Base-by-base conservation (phyloP, 92 coral and sea anemone genomes). In the Micromussa lordhowensis region DNA sequence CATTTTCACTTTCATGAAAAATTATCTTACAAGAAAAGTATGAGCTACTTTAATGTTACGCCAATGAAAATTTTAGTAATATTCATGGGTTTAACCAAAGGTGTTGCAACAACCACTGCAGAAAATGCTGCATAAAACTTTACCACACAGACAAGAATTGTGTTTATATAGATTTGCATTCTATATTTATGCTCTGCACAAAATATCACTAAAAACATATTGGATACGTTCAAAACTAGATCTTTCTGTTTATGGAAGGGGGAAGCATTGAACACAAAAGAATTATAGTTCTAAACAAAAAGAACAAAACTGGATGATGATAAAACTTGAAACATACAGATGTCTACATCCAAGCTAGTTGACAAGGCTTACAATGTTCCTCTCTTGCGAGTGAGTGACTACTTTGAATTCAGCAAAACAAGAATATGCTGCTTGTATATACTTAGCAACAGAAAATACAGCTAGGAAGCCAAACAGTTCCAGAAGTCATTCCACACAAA, bases 261-360 rank as follows among this genome's bases (percentile, higher is more conserved):
- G 59, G 59, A 86, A 63, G 77, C 77, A 86, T 36, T 63, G 68
- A 86, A 30, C 40, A 77, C 53, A 68, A 77, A 76, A 66, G 83
- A 78, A 77, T 54, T 74, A 75, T 77, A 36, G 66, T 30, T 31
- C 89, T 86, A 31, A 77, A 77, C 75, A 86, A 64, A 77, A 61
- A 63, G 83, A 64, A 86, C 76, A 66, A 77, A 77, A 38, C 76
- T 75, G 38, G 30, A 44, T 30, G 75, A 77, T 86, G 83, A 30
- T 77, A 77, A 59, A 86, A 77, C 82, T 77, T 77, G 64, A 76
- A 86, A 77, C 83, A 48, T 86, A 78, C 89, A 86, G 89, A 86
- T 86, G 89, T 64, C 89, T 64, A 19, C 4, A 58, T 31, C 74
- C 40, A 85, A 26, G 81, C 3, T 9, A 59, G 81, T 53, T 73